These are phyloP conservation scores for Cephus pulcher DNA, from an alignment of 2,888 invertebrate species.

Conservation along the genomic window DNA sequence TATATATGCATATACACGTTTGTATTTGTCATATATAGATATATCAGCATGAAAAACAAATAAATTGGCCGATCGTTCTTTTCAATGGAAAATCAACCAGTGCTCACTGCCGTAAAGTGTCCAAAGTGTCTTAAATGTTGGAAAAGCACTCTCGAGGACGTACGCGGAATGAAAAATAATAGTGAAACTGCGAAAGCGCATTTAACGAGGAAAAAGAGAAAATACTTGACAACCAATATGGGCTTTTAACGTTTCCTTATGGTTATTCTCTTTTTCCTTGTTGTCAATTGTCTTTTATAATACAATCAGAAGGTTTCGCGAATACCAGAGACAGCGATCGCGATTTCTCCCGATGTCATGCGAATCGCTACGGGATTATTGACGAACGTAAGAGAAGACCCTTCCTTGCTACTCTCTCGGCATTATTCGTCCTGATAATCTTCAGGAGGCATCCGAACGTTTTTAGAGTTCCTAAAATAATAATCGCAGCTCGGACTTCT, in stretches of 20 bases:
- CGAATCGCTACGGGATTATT: neutral
- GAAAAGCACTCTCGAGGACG: slow-evolving; percentile 4
- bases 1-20: neutral
- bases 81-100: slow-evolving; percentile 24
- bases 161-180: slow-evolving; percentile 7
- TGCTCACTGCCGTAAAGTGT: slow-evolving; percentile 36
- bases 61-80: neutral
- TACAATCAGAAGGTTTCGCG: neutral
- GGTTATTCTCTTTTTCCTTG: neutral
- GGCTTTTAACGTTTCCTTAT: neutral
- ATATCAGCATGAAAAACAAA: neutral
- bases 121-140: slow-evolving; percentile 33
- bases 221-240: neutral
- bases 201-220: neutral
- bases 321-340: neutral
- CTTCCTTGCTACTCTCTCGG: neutral
- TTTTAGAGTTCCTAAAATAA: slow-evolving; percentile 32
- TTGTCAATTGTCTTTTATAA: neutral
- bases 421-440: neutral
- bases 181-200: neutral
- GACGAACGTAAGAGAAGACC: neutral
- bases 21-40: neutral
- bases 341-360: neutral
- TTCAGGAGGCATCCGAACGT: slow-evolving; percentile 22
- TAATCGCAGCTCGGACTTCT: neutral